phyloP scores from a whole-genome alignment of 2,113 vertebrate genomes.

The Fulmarus glacialis region DNA sequence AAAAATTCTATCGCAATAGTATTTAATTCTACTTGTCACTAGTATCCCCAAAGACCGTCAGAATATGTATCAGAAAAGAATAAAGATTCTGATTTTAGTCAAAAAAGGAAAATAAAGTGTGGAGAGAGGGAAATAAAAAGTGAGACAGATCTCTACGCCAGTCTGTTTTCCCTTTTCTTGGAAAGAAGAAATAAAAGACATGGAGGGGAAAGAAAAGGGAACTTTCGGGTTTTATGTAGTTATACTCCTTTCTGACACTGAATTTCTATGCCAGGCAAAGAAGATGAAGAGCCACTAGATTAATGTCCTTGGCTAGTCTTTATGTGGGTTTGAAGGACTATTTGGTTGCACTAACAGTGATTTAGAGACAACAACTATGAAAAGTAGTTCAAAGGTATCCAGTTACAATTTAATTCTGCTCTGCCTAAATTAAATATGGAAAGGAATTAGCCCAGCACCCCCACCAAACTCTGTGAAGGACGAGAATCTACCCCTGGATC shows the following conservation, averaged over 20 bases:
- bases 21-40: not conserved
- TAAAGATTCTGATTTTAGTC: not conserved
- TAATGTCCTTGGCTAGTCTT: not conserved
- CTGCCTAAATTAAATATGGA: not conserved
- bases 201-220: not conserved
- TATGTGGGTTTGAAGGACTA: not conserved
- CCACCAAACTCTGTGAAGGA: not conserved
- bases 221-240: not conserved
- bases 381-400: not conserved
- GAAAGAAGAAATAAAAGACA: not conserved
- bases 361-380: not conserved
- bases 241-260: not conserved
- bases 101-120: not conserved
- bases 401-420: not conserved
- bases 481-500: not conserved
- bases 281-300: not conserved
- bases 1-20: not conserved
- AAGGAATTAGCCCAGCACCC: not conserved
- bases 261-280: not conserved
- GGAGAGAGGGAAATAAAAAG: not conserved
- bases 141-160: not conserved
- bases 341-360: not conserved
- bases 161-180: not conserved
- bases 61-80: not conserved
- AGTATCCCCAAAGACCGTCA: not conserved